Evolutionary conservation across 2,113 vertebrate species (phyloP).

Genomic region (Anolis carolinensis): DNA sequence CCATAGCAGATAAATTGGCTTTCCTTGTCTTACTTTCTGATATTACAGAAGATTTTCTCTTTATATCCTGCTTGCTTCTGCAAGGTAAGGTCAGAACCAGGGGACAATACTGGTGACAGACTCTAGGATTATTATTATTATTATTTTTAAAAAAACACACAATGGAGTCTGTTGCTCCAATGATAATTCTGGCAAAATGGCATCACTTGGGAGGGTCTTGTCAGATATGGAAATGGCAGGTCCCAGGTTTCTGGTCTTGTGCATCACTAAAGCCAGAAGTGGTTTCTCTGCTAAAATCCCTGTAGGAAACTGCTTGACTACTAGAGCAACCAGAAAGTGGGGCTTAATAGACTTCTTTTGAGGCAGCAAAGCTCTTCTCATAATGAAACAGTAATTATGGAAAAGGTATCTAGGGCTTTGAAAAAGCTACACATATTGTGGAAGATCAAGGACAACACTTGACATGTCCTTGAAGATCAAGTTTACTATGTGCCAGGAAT

Average conservation of each 20-base stretch:
- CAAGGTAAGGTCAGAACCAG: background rate
- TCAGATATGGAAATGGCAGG: background rate
- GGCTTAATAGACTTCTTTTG: background rate
- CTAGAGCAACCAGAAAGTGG: background rate
- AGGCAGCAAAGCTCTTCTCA: background rate
- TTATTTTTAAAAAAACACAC: too few species aligned
- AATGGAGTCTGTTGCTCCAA: background rate
- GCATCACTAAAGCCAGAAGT: background rate
- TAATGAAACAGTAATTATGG: background rate
- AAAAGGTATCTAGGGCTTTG: background rate
- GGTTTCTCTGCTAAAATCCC: background rate
- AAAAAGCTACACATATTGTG: slow-evolving; percentile 25
- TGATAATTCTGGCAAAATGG: background rate
- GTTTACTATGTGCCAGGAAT: slow-evolving; percentile 27
- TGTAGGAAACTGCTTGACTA: background rate
- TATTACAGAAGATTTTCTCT: background rate
- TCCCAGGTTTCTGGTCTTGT: background rate
- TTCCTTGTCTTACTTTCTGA: background rate
- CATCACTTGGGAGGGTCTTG: background rate
- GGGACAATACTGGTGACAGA: too few species aligned
- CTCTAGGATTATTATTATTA: too few species aligned
- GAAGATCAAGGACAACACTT: slow-evolving; percentile 27
- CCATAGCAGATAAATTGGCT: too few species aligned
- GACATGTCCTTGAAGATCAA: slow-evolving; percentile 18
- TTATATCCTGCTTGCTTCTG: background rate